These are phyloP conservation scores for Actinia equina DNA, from an alignment of 64 coral and sea anemone genomes.

Conservation along the genomic window DNA sequence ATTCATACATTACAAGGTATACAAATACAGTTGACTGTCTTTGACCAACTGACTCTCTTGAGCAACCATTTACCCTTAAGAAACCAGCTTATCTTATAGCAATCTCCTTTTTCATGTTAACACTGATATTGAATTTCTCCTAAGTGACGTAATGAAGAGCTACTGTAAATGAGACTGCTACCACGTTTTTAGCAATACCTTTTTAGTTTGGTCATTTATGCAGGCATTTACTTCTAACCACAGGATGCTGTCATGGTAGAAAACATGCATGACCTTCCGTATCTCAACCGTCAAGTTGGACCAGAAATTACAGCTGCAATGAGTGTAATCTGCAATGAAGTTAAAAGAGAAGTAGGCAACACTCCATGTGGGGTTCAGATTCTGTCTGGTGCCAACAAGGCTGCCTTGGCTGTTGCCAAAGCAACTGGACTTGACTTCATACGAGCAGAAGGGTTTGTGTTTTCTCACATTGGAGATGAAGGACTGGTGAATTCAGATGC, in stretches of 20 bases:
- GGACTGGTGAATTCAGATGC: slow-evolving; percentile 95
- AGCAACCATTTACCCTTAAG: too few species aligned
- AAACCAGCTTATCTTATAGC: too few species aligned
- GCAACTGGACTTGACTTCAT: slow-evolving; percentile 87
- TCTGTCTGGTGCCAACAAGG: slow-evolving; percentile 90
- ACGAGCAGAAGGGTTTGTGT: slow-evolving; percentile 95
- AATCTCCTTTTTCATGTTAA: too few species aligned
- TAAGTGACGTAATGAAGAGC: too few species aligned
- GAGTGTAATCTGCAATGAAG: slow-evolving; percentile 90
- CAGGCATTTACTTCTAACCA: neutral
- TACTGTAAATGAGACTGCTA: too few species aligned
- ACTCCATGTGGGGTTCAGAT: slow-evolving; percentile 91
- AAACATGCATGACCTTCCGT: slow-evolving; percentile 98
- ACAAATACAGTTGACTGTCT: too few species aligned
- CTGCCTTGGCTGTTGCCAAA: slow-evolving; percentile 92
- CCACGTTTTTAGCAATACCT: too few species aligned
- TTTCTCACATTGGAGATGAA: slow-evolving; percentile 97
- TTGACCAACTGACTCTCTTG: too few species aligned
- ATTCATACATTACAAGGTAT: too few species aligned
- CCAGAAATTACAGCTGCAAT: slow-evolving; percentile 94
- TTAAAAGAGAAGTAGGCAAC: slow-evolving; percentile 59
- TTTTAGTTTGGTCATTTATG: too few species aligned
- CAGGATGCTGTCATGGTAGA: slow-evolving; percentile 97
- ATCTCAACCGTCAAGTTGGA: slow-evolving; percentile 91
- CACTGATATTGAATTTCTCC: too few species aligned